Percentiles rank a stretch among this genome's conserved stretches.
These are phyloP conservation scores for Drosophila ananassae DNA, from an alignment of 1,140 invertebrate genomes.

Conservation along the genomic window DNA sequence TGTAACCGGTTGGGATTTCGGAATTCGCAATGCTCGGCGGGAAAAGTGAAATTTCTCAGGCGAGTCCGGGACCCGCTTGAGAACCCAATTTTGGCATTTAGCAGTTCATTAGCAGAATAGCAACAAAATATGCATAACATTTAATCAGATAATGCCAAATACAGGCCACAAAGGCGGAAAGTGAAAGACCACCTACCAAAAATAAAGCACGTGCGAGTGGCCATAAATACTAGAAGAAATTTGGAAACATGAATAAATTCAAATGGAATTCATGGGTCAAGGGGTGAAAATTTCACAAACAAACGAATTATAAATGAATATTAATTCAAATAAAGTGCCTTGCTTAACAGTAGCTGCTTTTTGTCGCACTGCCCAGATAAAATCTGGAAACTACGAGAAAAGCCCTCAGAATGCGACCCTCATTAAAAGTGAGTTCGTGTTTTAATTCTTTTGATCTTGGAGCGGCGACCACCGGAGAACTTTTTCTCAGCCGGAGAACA, in stretches of 20 bases:
- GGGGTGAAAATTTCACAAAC: background rate
- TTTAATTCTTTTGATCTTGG: slow-evolving; percentile 43
- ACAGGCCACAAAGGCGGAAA: slow-evolving; percentile 40
- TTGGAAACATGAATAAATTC: slow-evolving; percentile 5
- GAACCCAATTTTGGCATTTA: slow-evolving; percentile 71
- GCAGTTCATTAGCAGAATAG: slow-evolving; percentile 60
- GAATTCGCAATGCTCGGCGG: slow-evolving; percentile 31
- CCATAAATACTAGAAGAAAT: slow-evolving; percentile 30
- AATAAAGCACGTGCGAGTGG: slow-evolving; percentile 1
- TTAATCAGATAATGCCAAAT: slow-evolving; percentile 52
- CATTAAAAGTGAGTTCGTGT: slow-evolving; percentile 40
- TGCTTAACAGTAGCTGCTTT: background rate
- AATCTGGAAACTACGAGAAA: slow-evolving; percentile 4
- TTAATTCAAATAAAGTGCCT: background rate
- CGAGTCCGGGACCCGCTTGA: slow-evolving; percentile 2
- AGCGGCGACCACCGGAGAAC: slow-evolving; percentile 40
- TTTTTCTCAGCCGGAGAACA: slow-evolving; percentile 34
- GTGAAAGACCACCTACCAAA: slow-evolving; percentile 46
- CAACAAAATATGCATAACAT: slow-evolving; percentile 51
- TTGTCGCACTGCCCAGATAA: slow-evolving; percentile 26
- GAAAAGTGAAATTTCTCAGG: slow-evolving; percentile 74
- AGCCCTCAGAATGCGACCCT: slow-evolving; percentile 15
- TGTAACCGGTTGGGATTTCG: slow-evolving; percentile 58
- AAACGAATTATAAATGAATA: background rate
- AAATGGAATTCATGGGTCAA: background rate